Conservation (phyloP, 2,113 vertebrate genomes). For the Brevimyrus niger region DNA sequence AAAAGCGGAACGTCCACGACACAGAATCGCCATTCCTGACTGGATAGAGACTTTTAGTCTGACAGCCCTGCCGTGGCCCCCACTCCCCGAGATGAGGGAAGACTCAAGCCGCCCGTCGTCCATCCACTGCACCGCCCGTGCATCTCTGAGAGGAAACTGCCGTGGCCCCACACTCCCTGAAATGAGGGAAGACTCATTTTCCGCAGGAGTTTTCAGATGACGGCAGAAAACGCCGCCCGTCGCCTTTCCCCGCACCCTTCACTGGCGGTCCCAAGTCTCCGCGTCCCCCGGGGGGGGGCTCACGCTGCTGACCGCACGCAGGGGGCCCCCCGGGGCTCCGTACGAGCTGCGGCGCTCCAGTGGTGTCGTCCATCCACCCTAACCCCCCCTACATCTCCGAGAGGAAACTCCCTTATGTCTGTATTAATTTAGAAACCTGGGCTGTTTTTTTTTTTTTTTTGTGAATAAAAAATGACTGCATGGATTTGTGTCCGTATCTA, state of each 20-base stretch:
- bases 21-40: constrained; percentile 61
- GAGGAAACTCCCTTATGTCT: constrained; percentile 90
- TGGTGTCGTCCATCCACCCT: constrained; percentile 49
- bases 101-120: too few relatives aligned
- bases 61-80: not conserved
- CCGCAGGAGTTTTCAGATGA: constrained; percentile 43
- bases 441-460: constrained; percentile 77
- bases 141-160: too few relatives aligned
- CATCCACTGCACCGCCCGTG: too few relatives aligned
- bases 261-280: constrained; percentile 48
- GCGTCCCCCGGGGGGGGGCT: constrained; percentile 54
- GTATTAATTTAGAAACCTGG: constrained; percentile 97
- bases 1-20: constrained; percentile 64
- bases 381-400: constrained; percentile 75
- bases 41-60: constrained; percentile 26
- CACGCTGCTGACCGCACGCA: constrained; percentile 27
- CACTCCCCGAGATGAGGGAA: not conserved
- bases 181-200: constrained; percentile 5
- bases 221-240: constrained; percentile 26
- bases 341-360: constrained; percentile 62
- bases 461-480: constrained; percentile 99
- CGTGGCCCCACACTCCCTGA: not conserved
- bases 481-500: constrained; percentile 92
- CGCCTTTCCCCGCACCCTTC: constrained; percentile 46
- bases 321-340: not conserved